These are phyloP conservation scores for Turnix velox DNA, from an alignment of 2,113 vertebrate species.

Conservation along the genomic window DNA sequence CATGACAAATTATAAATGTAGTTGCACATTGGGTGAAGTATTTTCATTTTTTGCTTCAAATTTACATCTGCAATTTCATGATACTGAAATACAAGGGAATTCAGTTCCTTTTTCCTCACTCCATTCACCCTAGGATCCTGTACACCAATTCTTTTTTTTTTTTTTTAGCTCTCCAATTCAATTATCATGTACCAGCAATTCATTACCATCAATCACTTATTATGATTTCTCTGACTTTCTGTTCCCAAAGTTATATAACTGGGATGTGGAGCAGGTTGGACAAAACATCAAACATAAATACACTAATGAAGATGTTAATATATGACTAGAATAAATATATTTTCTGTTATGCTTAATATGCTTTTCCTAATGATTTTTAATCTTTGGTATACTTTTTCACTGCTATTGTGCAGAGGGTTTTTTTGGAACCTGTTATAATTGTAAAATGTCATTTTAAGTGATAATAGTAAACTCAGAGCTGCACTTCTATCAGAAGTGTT, in stretches of 20 bases:
- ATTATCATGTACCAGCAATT: neutral
- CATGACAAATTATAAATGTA: neutral
- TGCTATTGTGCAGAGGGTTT: neutral
- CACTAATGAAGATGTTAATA: neutral
- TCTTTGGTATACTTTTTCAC: neutral
- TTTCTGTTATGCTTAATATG: neutral
- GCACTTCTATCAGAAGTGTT: too few species aligned
- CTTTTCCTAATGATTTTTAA: neutral
- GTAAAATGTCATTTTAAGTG: neutral
- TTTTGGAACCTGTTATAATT: neutral
- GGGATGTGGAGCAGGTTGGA: too few species aligned
- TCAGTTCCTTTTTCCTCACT: neutral
- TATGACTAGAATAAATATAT: neutral
- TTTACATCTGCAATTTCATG: neutral
- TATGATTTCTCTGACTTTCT: neutral
- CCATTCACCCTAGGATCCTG: neutral
- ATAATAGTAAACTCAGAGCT: neutral
- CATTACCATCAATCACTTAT: neutral
- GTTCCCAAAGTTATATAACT: neutral
- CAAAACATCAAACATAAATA: neutral
- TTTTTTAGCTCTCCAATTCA: rapidly evolving
- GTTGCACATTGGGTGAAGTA: neutral
- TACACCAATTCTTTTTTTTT: neutral
- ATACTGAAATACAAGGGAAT: neutral
- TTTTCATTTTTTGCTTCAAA: neutral